Conservation (phyloP, 2,113 vertebrate genomes). For the Hippocampus mohnikei region DNA sequence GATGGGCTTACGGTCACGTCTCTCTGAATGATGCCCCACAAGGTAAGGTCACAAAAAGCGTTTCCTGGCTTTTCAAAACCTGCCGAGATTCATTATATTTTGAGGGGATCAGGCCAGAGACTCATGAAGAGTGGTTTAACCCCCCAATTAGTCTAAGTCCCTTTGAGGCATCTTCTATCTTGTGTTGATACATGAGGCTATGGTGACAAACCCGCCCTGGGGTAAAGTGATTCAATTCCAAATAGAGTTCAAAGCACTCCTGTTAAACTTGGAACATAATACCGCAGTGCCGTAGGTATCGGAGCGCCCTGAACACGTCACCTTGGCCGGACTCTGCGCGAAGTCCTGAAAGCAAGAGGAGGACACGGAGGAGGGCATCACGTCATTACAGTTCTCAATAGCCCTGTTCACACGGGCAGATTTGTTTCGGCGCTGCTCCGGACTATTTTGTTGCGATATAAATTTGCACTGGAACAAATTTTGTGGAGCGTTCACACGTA, state of each 20-base stretch:
- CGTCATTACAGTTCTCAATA: conserved; percentile 35
- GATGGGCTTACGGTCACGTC: conserved; percentile 74
- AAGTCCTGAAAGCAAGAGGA: conserved; percentile 49
- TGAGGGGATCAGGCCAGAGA: conserved; percentile 65
- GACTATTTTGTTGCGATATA: no score
- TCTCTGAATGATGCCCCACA: conserved; percentile 62
- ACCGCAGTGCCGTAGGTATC: conserved; percentile 50
- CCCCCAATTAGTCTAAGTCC: conserved; percentile 78
- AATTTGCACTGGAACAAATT: no score
- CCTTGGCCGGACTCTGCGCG: conserved; percentile 28
- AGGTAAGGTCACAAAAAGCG: conserved; percentile 66
- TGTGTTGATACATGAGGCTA: conserved; percentile 71
- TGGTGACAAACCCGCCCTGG: conserved; percentile 64
- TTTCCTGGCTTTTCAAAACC: conserved; percentile 71
- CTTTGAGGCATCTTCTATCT: conserved; percentile 66
- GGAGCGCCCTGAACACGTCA: conserved; percentile 52
- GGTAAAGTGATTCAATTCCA: conserved; percentile 67
- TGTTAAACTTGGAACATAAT: conserved; percentile 74
- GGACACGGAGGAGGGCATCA: conserved; percentile 34
- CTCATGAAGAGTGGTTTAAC: conserved; percentile 70
- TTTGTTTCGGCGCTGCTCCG: no score
- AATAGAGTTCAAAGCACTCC: conserved; percentile 76
- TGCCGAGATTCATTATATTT: conserved; percentile 73
- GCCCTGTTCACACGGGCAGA: no score
- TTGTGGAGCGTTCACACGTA: no score